Conservation (phyloP, 1,140 invertebrate species). For the Formica exsecta region DNA sequence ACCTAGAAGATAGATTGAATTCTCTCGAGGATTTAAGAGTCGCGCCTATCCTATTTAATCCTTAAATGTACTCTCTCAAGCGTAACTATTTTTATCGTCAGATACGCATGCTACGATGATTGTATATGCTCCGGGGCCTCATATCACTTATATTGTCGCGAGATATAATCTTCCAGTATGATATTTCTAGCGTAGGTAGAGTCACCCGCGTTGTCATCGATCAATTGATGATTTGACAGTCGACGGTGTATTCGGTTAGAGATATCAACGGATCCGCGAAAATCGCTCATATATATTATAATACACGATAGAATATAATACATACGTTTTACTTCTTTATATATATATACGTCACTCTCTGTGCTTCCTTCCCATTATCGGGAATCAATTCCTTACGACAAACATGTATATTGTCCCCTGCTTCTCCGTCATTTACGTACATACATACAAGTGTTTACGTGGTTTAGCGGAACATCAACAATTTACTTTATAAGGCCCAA, state of each 20-base stretch:
- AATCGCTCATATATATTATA: constrained; percentile 31
- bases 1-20: constrained; percentile 18
- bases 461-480: constrained; percentile 68
- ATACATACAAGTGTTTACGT: constrained; percentile 52
- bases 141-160: constrained; percentile 68
- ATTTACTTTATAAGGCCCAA: constrained; percentile 77
- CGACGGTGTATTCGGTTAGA: constrained; percentile 35
- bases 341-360: constrained; percentile 53
- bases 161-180: constrained; percentile 68
- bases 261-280: constrained; percentile 52
- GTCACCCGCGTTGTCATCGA: constrained; percentile 39
- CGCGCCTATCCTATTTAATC: constrained; percentile 46
- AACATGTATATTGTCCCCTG: constrained; percentile 51
- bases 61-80: constrained; percentile 62
- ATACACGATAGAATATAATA: constrained; percentile 66
- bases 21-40: constrained; percentile 21
- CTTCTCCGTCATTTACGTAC: constrained; percentile 48
- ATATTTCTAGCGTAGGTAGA: constrained; percentile 54
- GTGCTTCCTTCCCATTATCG: constrained; percentile 46
- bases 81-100: constrained; percentile 64
- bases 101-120: constrained; percentile 59
- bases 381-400: constrained; percentile 74
- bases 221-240: constrained; percentile 21
- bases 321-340: constrained; percentile 35
- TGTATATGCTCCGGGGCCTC: constrained; percentile 25